phyloP scores from a whole-genome alignment of 2,797 vertebrate genomes.

The Psittacula echo region DNA sequence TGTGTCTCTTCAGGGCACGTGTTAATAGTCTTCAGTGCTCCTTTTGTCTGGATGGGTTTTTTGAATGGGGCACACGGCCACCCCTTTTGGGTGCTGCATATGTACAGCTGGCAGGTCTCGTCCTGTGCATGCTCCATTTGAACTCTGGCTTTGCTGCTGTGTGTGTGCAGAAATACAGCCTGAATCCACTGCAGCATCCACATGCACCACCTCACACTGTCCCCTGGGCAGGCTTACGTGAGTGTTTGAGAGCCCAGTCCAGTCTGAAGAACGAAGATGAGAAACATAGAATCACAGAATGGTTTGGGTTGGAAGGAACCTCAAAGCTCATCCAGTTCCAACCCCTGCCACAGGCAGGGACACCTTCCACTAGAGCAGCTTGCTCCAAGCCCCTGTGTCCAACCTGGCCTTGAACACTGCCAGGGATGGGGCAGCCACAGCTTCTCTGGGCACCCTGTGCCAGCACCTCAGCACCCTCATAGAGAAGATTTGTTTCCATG shows the following conservation, averaged over 20 bases:
- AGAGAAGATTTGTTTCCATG: background rate
- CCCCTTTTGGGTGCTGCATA: fast-evolving
- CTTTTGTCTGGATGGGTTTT: background rate
- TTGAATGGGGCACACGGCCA: too few relatives aligned
- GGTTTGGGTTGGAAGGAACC: background rate
- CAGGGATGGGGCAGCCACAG: background rate
- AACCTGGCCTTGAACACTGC: background rate
- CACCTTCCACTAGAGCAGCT: background rate
- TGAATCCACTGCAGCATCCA: too few relatives aligned
- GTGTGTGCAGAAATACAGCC: background rate
- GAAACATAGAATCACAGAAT: background rate
- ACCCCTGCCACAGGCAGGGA: background rate
- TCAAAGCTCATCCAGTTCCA: background rate
- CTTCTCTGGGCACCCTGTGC: background rate
- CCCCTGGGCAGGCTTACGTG: background rate
- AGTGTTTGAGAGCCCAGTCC: background rate
- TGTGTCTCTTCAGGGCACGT: background rate
- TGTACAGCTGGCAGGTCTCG: background rate
- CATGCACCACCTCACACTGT: fast-evolving
- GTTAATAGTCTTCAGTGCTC: background rate
- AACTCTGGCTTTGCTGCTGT: background rate
- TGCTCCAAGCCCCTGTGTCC: background rate
- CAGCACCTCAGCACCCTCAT: background rate
- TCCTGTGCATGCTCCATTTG: background rate
- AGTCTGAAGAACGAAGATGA: background rate